phyloP scores from a whole-genome alignment of 1,140 invertebrate genomes.

The Propsilocerus akamusi region DNA sequence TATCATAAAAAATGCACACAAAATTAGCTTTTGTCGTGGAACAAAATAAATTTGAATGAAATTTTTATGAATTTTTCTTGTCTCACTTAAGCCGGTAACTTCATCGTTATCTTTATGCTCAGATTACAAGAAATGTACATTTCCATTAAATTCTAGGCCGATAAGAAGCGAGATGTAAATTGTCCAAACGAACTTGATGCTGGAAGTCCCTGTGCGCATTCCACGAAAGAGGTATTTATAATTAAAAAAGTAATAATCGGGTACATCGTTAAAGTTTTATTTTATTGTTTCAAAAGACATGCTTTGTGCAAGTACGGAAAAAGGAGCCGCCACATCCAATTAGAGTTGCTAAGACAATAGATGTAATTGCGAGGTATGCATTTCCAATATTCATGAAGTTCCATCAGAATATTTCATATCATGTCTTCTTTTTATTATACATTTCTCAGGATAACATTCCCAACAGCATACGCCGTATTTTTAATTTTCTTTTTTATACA shows the following conservation, averaged over 20 bases:
- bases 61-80: no score
- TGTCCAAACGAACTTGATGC: slow-evolving; percentile 59
- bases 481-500: slow-evolving; percentile 87
- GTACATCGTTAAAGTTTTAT: background rate
- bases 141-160: slow-evolving; percentile 34
- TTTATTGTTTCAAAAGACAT: slow-evolving; percentile 30
- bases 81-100: no score
- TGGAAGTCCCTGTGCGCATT: slow-evolving; percentile 63
- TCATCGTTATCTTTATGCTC: slow-evolving; percentile 19
- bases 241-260: slow-evolving; percentile 9
- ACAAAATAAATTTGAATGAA: no score
- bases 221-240: slow-evolving; percentile 67
- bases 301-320: slow-evolving; percentile 62
- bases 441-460: slow-evolving; percentile 56
- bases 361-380: slow-evolving; percentile 54
- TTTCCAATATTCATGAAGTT: background rate
- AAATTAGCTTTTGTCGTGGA: no score
- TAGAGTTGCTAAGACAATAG: slow-evolving; percentile 81
- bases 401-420: background rate
- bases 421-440: background rate
- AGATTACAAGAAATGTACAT: slow-evolving; percentile 17
- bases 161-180: slow-evolving; percentile 57
- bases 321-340: slow-evolving; percentile 81
- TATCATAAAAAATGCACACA: no score
- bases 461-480: slow-evolving; percentile 77